Evolutionary conservation across 2,888 invertebrate genomes (phyloP), one percentile per base, ranked within the genome.

Genomic region (Epicampocera succincta): DNA sequence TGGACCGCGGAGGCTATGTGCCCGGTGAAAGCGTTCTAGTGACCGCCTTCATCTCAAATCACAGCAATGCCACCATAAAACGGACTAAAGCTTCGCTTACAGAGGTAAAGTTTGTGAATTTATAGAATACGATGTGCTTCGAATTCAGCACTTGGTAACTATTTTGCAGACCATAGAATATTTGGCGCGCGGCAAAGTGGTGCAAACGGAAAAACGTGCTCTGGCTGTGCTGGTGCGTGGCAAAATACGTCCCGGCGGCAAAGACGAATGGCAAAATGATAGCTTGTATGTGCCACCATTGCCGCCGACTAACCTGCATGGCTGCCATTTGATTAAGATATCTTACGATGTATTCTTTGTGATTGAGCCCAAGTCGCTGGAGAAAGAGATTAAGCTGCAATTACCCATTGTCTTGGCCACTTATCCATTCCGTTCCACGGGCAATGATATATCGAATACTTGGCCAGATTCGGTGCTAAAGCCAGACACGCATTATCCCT

Each of bases 1-100:
- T 98, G 84, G 97, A 97, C 92, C 94, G 97, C 88, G 97, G 97
- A 76, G 98, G 98, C 21, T 99, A 97, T 92, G 97, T 98, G 80
- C 97, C 98, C 13, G 98, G 98, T 3, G 98, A 98, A 92, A 96
- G 95, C 88, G 95, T 98, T 90, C 94, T 94, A 86, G 94, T 98
- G 85, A 95, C 95, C 80, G 98, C 98, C 17, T 94, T 94, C 82
- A 94, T 98, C 66, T 93, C 94, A 89, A 99, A 98, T 92, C 93
- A 95, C 88, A 97, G 97, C 88, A 94, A 95, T 88, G 95, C 96
- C 77, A 95, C 95, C 63, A 95, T 98, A 88, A 95, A 95, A 90
- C 94, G 94, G 83, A 97, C 97, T 8, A 94, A 95, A 89, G 97
- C 97, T 0, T 95, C 96, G 11, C 93, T 98, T 77, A 96, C 95